Base-by-base conservation (phyloP, 1,140 invertebrate genomes). In the Diploscapter pachys region DNA sequence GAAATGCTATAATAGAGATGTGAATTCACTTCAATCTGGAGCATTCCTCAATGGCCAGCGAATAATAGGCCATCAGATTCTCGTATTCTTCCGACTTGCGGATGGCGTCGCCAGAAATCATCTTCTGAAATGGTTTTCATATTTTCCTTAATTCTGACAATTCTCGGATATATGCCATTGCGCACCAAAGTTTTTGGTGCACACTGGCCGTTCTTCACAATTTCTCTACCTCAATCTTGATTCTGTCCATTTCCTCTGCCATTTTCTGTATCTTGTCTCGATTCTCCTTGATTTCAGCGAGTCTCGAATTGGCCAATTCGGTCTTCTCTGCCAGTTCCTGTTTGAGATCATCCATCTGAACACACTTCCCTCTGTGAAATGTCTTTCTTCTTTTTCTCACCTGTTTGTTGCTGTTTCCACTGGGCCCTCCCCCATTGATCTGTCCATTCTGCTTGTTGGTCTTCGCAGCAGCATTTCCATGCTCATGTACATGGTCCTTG, bases 211-310 rank as follows among this genome's bases (percentile, higher is more conserved):
- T 31, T 31, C 31, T 31, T 31, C 31, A 31, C 31, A 31, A 31
- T 31, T 31, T 31, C 31, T 31, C 31, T 31, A 31, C 31, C 31
- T 31, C 95, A 93, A 97, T 96, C 87, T 96, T 96, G 0, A 98
- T 89, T 85, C 93, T 94, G 87, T 98, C 95, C 4, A 97, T 91
- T 87, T 96, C 92, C 86, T 95, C 96, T 5, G 96, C 87, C 4
- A 92, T 90, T 84, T 96, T 93, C 31, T 94, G 89, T 85, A 97
- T 93, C 67, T 95, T 92, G 79, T 92, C 90, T 86, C 95, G 93
- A 59, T 97, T 86, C 83, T 94, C 93, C 86, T 98, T 95, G 52
- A 98, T 88, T 88, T 99, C 96, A 74, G 91, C 91, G 31, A 98
- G 87, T 62, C 96, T 89, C 86, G 95, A 96, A 82, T 93, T 92